Base-by-base conservation (phyloP, 2,888 invertebrate species). In the Agrochola litura region DNA sequence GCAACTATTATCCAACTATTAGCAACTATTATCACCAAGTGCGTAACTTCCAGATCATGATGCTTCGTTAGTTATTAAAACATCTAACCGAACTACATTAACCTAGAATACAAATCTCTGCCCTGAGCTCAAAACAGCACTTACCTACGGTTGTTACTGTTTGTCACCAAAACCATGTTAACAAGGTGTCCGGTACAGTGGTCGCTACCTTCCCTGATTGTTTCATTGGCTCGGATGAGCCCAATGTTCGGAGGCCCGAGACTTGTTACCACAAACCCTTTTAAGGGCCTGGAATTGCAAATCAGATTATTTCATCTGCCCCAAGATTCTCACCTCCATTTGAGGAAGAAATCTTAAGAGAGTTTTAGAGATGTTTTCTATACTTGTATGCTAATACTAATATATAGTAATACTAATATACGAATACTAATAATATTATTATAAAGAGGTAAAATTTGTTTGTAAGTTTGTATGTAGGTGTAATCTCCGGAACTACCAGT, bases 201-300 rank as follows among this genome's bases (percentile, higher is more conserved):
- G 41, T 63, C 71, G 75, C 75, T 80, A 87, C 87, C 90, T 87
- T 87, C 78, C 82, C 81, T 90, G 90, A 92, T 93, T 92, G 91
- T 92, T 92, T 91, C 88, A 52, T 52, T 88, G 89, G 84, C 82
- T 58, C 86, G 89, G 89, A 89, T 78, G 88, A 83, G 81, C 83
- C 87, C 88, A 87, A 89, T 90, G 86, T 90, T 88, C 87, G 83
- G 76, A 76, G 71, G 25, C 76, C 82, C 74, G 76, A 69, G 77
- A 77, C 82, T 90, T 88, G 89, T 90, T 87, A 87, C 85, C 80
- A 73, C 77, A 83, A 85, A 89, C 90, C 93, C 90, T 91, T 74
- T 91, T 91, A 90, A 91, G 86, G 75, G 69, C 84, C 89, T 88
- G 84, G 91, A 92, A 93, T 93, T 92, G 91, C 93, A 94, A 94